Conservation (phyloP, 1,140 invertebrate genomes). For the Campoletis sonorensis region DNA sequence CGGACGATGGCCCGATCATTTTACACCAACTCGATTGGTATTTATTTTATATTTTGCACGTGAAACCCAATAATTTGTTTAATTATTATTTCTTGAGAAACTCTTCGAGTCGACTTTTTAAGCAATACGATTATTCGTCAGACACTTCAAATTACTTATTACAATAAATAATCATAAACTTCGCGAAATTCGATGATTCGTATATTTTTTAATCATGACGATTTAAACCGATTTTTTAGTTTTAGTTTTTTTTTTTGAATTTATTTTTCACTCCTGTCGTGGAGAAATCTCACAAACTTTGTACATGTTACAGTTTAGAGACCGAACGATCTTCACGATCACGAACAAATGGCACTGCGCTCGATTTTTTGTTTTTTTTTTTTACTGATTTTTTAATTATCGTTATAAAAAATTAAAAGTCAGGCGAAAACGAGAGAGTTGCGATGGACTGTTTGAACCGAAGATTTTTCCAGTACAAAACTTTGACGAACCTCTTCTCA, state of each 20-base stretch:
- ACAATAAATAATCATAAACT: too few species aligned
- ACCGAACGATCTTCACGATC: constrained; percentile 1
- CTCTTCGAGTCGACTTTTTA: too few species aligned
- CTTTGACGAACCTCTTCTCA: constrained; percentile 31
- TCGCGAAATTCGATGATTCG: too few species aligned
- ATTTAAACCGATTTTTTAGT: too few species aligned
- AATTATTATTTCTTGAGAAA: too few species aligned
- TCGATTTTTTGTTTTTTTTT: constrained; percentile 11
- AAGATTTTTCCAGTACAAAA: constrained; percentile 28
- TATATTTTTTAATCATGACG: too few species aligned
- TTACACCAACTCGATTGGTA: constrained; percentile 12
- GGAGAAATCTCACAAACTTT: neutral
- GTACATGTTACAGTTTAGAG: neutral
- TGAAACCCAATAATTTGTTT: too few species aligned
- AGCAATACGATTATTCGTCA: too few species aligned
- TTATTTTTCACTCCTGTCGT: too few species aligned
- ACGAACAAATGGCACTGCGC: constrained; percentile 20
- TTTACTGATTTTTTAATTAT: neutral
- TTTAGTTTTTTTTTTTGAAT: too few species aligned
- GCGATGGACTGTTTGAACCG: neutral
- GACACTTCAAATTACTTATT: too few species aligned
- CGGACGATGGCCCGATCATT: constrained; percentile 74
- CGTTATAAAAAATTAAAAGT: constrained; percentile 26
- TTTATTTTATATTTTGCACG: neutral
- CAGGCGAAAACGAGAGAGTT: neutral